A percentile compares a stretch with the other conserved stretches of the same genome.
Evolutionary conservation across 1,140 invertebrate species (phyloP).

Genomic region (Philopotamus ludificatus): DNA sequence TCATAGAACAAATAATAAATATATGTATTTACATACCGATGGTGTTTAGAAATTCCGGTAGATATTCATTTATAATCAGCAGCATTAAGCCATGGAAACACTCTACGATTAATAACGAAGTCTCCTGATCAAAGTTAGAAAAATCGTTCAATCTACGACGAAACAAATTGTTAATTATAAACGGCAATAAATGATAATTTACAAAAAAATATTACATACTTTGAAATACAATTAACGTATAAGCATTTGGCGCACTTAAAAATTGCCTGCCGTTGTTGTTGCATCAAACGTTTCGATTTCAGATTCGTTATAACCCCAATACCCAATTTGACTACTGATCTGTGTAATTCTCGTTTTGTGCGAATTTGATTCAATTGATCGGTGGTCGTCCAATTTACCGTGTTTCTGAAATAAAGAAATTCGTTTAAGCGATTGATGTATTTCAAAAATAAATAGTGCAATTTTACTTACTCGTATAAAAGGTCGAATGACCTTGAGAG

Average conservation of each 20-base stretch:
- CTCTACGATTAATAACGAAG: constrained; percentile 51
- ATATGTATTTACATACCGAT: constrained; percentile 46
- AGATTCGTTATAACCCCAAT: not conserved
- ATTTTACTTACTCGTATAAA: constrained; percentile 50
- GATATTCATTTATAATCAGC: constrained; percentile 47
- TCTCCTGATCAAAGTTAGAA: constrained; percentile 48
- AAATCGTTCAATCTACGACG: constrained; percentile 49
- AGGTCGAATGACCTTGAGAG: constrained; percentile 50
- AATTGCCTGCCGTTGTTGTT: not conserved
- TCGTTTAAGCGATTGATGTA: constrained; percentile 10
- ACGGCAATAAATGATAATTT: constrained; percentile 19
- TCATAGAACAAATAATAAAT: not conserved
- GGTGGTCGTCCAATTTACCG: constrained; percentile 48
- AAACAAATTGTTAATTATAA: constrained; percentile 15
- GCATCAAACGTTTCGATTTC: not conserved
- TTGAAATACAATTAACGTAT: constrained; percentile 47
- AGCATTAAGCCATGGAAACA: constrained; percentile 56
- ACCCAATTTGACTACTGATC: constrained; percentile 46
- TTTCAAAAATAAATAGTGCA: constrained; percentile 7
- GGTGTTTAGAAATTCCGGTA: constrained; percentile 49
- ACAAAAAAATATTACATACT: constrained; percentile 18
- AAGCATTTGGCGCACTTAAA: constrained; percentile 42
- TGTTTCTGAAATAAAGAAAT: constrained; percentile 45
- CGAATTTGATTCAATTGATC: constrained; percentile 47
- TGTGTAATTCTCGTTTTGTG: constrained; percentile 51